These are phyloP conservation scores for Pachymerium ferrugineum DNA, from an alignment of 2,888 invertebrate genomes.

Conservation along the genomic window DNA sequence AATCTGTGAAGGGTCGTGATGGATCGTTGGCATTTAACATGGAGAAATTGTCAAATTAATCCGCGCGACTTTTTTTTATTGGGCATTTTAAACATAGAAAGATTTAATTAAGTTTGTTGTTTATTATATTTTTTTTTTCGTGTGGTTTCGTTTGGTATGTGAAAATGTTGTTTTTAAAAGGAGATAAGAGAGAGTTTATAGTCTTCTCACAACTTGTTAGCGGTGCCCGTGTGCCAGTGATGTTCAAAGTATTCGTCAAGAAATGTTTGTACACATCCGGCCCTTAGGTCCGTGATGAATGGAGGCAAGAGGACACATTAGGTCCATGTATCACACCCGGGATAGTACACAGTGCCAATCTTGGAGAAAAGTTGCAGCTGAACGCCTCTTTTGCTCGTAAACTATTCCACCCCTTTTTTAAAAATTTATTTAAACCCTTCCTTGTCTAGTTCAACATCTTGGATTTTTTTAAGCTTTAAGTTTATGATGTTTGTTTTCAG, in stretches of 20 bases:
- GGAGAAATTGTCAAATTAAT: neutral
- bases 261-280: slow-evolving; percentile 19
- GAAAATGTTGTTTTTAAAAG: neutral
- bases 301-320: slow-evolving; percentile 17
- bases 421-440: slow-evolving; percentile 1
- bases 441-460: neutral
- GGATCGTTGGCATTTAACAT: neutral
- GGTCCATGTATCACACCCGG: slow-evolving; percentile 9
- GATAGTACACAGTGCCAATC: neutral
- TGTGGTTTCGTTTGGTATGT: neutral
- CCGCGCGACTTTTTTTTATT: too few species aligned
- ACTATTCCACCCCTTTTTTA: neutral
- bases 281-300: neutral
- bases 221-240: neutral
- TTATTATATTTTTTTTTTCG: neutral
- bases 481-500: too few species aligned
- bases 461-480: neutral
- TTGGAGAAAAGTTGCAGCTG: neutral
- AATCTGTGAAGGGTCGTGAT: slow-evolving; percentile 10
- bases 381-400: neutral
- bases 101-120: neutral
- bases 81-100: neutral
- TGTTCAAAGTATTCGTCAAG: neutral
- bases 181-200: neutral
- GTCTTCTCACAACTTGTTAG: neutral